Evolutionary conservation across 1,140 invertebrate species (phyloP), one percentile per base, ranked within the genome.

Genomic region (Berghia stephanieae): DNA sequence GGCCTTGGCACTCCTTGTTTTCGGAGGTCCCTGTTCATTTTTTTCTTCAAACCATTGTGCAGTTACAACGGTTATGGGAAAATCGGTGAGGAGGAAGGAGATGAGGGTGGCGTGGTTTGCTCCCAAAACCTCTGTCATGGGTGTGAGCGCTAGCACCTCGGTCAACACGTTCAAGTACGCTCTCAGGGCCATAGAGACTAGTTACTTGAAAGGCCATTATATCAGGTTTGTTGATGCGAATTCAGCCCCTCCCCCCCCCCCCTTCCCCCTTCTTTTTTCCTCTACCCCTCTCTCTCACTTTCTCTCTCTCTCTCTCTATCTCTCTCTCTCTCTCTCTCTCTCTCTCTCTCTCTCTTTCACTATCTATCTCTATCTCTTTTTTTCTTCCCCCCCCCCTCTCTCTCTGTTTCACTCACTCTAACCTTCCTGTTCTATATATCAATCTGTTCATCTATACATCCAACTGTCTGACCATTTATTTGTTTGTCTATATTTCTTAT

Each of bases 121-220:
- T 2, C 71, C 71, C n/a, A 73, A 24, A 3, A 34, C 36, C 1
- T 55, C 8, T 21, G 18, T 73, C 2, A 73, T 73, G 49, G 71
- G 71, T 2, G 46, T 57, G 1, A 57, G 71, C 42, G 71, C 71
- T n/a, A 40, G 38, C 49, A 73, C 71, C 24, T 36, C 71, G 34
- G 71, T 73, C 3, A 73, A 73, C 49, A 55, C 71, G 6, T 34
- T 73, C 27, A 73, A 73, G 34, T 55, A 55, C 49, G 71, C 71
- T 4, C 71, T 73, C 4, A 73, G 34, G 16, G 34, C 13, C 10
- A 57, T 57, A 2, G 49, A 57, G 31, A 57, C 4, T 2, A 57
- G 13, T 21, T 57, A 73, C 27, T 36, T 73, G 1, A 55, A 36
- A 10, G 31, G 31, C 3, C 31, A 3, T 57, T n/a, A 44, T 57